Evolutionary conservation across 2,888 invertebrate genomes (phyloP).

Genomic region (Romanomermis culicivorax): DNA sequence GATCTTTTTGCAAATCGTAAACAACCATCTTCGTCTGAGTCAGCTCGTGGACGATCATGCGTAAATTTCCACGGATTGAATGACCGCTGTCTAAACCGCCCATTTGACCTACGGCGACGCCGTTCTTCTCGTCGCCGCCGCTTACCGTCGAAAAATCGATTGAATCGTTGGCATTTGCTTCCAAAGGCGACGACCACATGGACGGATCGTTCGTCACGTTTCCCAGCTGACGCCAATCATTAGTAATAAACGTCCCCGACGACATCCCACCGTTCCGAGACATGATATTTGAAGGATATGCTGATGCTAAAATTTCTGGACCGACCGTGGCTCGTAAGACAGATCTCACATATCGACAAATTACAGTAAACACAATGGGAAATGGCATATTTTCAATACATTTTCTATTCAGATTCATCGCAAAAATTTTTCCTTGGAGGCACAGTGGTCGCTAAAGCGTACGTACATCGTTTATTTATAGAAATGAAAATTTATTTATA

Average conservation of each 20-base stretch:
- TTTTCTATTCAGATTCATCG: too few species aligned
- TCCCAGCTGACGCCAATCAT: not conserved
- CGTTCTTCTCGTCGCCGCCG: not conserved
- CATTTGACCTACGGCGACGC: not conserved
- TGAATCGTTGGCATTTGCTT: not conserved
- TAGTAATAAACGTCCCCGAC: not conserved
- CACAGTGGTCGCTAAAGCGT: too few species aligned
- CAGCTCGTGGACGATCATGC: constrained; percentile 9
- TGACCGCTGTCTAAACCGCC: not conserved
- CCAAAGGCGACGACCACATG: not conserved
- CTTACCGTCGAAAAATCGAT: not conserved
- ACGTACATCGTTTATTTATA: too few species aligned
- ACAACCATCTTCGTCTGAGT: constrained; percentile 15
- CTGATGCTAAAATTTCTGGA: too few species aligned
- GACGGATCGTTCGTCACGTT: not conserved
- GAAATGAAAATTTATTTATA: too few species aligned
- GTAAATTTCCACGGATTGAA: not conserved
- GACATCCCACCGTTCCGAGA: not conserved
- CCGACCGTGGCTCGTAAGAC: too few species aligned
- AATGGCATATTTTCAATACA: too few species aligned
- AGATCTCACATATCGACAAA: too few species aligned
- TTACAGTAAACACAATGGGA: too few species aligned
- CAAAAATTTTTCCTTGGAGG: too few species aligned
- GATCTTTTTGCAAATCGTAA: constrained; percentile 18
- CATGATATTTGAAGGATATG: too few species aligned